Base-by-base conservation (phyloP, 2,797 vertebrate species). In the Coregonus suidteri region DNA sequence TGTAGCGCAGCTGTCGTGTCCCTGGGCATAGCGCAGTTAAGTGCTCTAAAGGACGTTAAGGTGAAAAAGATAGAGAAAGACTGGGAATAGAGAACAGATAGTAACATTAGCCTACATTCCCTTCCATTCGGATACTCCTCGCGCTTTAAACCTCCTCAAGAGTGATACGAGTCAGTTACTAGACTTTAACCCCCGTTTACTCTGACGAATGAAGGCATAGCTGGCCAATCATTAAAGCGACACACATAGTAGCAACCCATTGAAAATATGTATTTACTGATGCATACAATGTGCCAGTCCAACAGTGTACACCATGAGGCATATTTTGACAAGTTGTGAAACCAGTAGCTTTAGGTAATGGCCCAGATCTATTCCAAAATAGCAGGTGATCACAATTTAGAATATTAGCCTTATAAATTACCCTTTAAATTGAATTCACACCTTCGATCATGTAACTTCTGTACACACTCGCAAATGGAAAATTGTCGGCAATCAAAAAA, bases 221-320 rank as follows among this genome's bases (percentile, higher is more conserved):
- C 84, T 37, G 81, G 90, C 83, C 84, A 88, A 86, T 89, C 78
- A 88, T 89, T 83, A 87, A 86, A 78, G 35, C n/a, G 37, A 82
- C 14, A n/a, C 90, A 89, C 13, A 68, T 69, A 71, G 54, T 65
- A 59, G 65, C 25, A 65, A 73, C 72, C 62, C 68, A 79, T 2
- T 37, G 64, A 62, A 73, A 70, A 67, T 54, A 31, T 34, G 52
- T 41, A 59, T 25, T n/a, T 70, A 2, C 37, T 64, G 74, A 62
- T 74, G 37, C 20, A 52, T 30, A 37, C 64, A 66, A 34, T 7
- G 59, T 41, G 59, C 59, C 9, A 20, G 18, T 59, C 56, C 56
- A 64, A 20, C 7, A 64, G 59, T 13, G 59, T 20, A 64, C 59
- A 64, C 11, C 25, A 31, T 66, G 78, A 64, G 30, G 78, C 78